Percentiles rank a stretch among this genome's conserved stretches.
phyloP scores from a whole-genome alignment of 2,888 invertebrate species.

The Andricus curvator region DNA sequence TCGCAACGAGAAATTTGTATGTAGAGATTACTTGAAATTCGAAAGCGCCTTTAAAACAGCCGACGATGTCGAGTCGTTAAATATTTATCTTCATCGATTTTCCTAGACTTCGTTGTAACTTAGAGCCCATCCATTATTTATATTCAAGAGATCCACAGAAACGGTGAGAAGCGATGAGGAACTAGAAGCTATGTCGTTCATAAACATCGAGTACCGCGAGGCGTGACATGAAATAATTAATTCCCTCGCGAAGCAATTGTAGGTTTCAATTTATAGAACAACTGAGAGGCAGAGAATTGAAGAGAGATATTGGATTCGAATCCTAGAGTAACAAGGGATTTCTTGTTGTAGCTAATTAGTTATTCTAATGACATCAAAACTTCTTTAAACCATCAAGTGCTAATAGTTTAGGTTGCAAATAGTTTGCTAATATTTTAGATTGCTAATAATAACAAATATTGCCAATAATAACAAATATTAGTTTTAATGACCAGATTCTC shows the following conservation, averaged over 20 bases:
- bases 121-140: constrained; percentile 30
- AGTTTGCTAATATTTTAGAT: constrained; percentile 48
- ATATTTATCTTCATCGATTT: constrained; percentile 36
- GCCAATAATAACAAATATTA: too few species aligned
- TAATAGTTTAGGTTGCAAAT: constrained; percentile 46
- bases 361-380: constrained; percentile 69
- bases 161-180: constrained; percentile 9
- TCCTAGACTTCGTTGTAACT: constrained; percentile 9
- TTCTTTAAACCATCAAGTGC: constrained; percentile 51
- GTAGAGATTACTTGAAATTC: constrained; percentile 20
- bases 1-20: constrained; percentile 15
- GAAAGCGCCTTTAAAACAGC: constrained; percentile 21
- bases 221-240: constrained; percentile 67
- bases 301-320: constrained; percentile 58
- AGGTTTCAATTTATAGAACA: constrained; percentile 54
- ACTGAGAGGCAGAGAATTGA: constrained; percentile 54
- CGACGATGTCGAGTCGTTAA: constrained; percentile 21
- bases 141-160: not conserved
- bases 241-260: constrained; percentile 54
- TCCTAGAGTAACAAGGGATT: constrained; percentile 56
- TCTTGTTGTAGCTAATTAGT: constrained; percentile 67
- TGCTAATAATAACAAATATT: constrained; percentile 10
- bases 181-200: constrained; percentile 57
- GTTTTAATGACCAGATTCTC: not conserved
- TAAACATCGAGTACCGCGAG: constrained; percentile 62